phyloP scores from a whole-genome alignment of 2,113 vertebrate species.

The Barbus barbus region DNA sequence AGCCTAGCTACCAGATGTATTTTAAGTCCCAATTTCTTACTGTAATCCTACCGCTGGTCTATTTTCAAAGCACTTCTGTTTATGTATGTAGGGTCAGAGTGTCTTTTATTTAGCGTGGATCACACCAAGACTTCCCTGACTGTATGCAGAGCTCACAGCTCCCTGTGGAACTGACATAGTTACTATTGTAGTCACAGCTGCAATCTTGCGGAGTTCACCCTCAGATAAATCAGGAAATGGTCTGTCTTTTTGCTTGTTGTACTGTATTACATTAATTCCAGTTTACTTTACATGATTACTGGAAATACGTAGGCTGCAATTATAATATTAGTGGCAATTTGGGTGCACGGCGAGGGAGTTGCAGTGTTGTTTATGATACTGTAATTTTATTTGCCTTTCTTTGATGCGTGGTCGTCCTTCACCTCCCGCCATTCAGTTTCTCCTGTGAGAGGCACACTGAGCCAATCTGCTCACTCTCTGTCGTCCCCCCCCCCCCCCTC shows the following conservation, averaged over 20 bases:
- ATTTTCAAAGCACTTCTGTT: slow-evolving; percentile 17
- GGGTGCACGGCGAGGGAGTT: not conserved
- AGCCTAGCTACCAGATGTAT: slow-evolving; percentile 13
- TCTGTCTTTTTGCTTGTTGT: not conserved
- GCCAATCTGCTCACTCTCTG: slow-evolving; percentile 16
- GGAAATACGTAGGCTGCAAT: not conserved
- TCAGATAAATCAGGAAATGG: slow-evolving; percentile 7
- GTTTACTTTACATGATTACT: not conserved
- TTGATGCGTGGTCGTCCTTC: slow-evolving; percentile 23
- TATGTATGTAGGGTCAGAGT: not conserved
- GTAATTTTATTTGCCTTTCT: slow-evolving; percentile 14
- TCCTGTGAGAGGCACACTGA: slow-evolving; percentile 24
- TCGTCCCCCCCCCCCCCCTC: not conserved
- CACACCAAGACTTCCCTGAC: slow-evolving; percentile 27
- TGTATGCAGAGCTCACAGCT: slow-evolving; percentile 34
- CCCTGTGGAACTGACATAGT: slow-evolving; percentile 56
- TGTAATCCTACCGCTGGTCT: slow-evolving; percentile 13
- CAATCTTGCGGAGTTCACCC: slow-evolving; percentile 32
- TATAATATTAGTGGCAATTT: not conserved
- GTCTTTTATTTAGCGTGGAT: slow-evolving; percentile 35
- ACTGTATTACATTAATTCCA: slow-evolving; percentile 15
- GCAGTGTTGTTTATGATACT: not conserved
- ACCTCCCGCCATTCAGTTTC: slow-evolving; percentile 11
- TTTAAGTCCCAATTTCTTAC: not conserved
- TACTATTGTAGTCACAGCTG: slow-evolving; percentile 54